Percentiles rank a stretch among this genome's conserved stretches.
These are phyloP conservation scores for Champsocephalus esox DNA, from an alignment of 2,797 vertebrate genomes.

Conservation along the genomic window DNA sequence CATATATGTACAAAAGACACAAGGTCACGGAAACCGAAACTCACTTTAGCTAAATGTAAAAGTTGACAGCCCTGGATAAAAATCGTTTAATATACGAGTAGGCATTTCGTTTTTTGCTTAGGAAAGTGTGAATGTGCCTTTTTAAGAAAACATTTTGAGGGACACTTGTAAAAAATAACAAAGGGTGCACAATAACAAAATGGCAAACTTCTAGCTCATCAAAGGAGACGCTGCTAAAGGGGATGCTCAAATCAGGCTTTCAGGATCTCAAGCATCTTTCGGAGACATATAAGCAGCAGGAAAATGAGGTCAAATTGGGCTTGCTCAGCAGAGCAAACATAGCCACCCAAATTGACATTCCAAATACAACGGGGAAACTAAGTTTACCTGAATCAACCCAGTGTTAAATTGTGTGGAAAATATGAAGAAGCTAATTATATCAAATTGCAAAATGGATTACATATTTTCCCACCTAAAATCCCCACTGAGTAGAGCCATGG, in stretches of 20 bases:
- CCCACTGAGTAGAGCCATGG: conserved; percentile 8
- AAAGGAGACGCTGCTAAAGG: neutral
- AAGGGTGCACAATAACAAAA: no score
- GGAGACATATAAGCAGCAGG: neutral
- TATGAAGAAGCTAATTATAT: neutral
- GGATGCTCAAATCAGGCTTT: neutral
- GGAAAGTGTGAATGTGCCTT: no score
- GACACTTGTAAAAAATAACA: no score
- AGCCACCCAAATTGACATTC: neutral
- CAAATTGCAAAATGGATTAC: conserved; percentile 1
- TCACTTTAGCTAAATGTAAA: no score
- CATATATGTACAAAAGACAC: no score
- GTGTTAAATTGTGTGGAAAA: conserved; percentile 2
- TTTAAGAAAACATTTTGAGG: no score
- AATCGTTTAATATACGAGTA: no score
- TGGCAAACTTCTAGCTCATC: no score
- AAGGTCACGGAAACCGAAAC: no score
- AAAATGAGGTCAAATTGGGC: neutral
- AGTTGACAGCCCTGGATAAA: no score
- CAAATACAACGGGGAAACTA: neutral
- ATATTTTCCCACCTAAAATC: neutral
- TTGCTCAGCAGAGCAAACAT: neutral
- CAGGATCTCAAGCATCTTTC: neutral
- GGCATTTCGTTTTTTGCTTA: no score
- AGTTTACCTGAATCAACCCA: neutral